These are phyloP conservation scores for Halcyon smyrnensis DNA, from an alignment of 2,797 vertebrate genomes.

Conservation along the genomic window DNA sequence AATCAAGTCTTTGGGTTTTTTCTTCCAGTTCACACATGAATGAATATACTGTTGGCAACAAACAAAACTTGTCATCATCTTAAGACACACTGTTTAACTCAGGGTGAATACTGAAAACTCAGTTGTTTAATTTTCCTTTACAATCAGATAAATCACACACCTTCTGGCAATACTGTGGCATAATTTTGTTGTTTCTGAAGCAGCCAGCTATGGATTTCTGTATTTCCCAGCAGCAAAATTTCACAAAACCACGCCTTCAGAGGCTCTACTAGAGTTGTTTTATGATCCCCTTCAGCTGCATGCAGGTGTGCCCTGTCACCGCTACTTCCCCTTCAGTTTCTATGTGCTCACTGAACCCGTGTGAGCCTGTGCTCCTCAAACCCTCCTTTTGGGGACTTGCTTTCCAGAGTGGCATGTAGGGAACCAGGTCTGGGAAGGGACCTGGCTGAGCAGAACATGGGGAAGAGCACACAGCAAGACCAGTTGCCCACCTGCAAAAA, in stretches of 20 bases:
- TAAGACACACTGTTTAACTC: neutral
- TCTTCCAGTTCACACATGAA: neutral
- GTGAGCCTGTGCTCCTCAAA: neutral
- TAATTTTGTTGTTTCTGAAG: neutral
- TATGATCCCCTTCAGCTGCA: neutral
- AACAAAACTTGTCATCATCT: neutral
- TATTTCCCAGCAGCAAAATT: neutral
- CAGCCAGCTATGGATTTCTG: neutral
- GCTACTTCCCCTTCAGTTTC: neutral
- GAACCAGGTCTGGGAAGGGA: neutral
- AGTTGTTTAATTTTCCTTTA: neutral
- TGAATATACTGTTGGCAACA: neutral
- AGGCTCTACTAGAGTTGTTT: neutral
- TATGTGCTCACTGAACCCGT: fast-evolving
- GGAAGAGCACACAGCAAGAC: fast-evolving
- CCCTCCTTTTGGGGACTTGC: fast-evolving
- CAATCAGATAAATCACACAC: neutral
- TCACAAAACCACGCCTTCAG: neutral
- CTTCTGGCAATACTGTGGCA: neutral
- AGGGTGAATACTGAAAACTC: neutral
- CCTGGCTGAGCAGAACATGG: neutral
- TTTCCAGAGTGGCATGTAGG: fast-evolving
- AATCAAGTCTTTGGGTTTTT: neutral
- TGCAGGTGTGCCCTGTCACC: neutral
- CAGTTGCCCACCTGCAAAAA: neutral